phyloP scores from a whole-genome alignment of 2,113 vertebrate species.

The Agelaius phoeniceus region DNA sequence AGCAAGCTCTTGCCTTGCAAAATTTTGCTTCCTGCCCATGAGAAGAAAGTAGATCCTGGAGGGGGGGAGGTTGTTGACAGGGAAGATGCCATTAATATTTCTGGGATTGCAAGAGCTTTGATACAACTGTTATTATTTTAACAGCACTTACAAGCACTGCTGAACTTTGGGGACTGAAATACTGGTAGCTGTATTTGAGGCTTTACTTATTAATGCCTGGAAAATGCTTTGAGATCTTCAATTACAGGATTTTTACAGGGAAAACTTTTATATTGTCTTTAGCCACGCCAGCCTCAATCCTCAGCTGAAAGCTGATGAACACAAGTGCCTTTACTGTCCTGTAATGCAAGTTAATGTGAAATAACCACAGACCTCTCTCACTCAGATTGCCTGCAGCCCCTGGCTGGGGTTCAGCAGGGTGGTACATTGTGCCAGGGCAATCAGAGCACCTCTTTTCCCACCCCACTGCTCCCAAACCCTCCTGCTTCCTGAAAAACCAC shows the following conservation, averaged over 20 bases:
- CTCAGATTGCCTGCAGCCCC: not conserved
- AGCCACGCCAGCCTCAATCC: not conserved
- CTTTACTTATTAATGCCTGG: conserved; percentile 66
- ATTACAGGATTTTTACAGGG: conserved; percentile 35
- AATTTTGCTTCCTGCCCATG: conserved; percentile 6
- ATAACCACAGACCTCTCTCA: conserved; percentile 20
- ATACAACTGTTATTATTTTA: conserved; percentile 37
- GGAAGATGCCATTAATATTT: conserved; percentile 46
- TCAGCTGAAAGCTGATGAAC: conserved; percentile 39
- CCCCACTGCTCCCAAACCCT: not conserved
- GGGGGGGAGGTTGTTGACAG: conserved; percentile 41
- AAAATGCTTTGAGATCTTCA: conserved; percentile 54
- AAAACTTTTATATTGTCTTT: conserved; percentile 22
- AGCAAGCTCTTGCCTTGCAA: not conserved
- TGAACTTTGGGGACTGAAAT: conserved; percentile 55
- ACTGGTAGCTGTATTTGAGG: conserved; percentile 38
- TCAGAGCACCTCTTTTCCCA: not conserved
- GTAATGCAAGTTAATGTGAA: conserved; percentile 11
- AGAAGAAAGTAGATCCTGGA: conserved; percentile 28
- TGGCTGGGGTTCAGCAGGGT: not conserved
- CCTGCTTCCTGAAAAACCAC: fast-evolving
- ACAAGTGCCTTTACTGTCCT: not conserved
- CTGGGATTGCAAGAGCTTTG: conserved; percentile 17
- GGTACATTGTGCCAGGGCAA: not conserved
- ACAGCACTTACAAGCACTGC: conserved; percentile 43